Conservation (phyloP, 2,113 vertebrate genomes). For the Protobothrops flavoviridis region DNA sequence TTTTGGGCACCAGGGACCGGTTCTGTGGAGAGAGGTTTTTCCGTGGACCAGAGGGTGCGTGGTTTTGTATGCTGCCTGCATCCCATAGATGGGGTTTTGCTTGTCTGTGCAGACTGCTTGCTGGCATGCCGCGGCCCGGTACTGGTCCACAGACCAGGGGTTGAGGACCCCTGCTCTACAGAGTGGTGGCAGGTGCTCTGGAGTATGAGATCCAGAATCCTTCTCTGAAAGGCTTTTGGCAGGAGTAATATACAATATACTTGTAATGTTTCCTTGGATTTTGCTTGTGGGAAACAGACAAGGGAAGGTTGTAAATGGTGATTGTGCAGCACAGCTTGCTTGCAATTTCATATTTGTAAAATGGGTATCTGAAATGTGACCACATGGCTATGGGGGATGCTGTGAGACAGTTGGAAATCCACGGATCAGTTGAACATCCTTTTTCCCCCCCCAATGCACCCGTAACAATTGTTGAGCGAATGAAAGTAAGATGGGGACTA, state of each 20-base stretch:
- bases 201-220: not conserved
- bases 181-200: not conserved
- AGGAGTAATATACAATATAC: not conserved
- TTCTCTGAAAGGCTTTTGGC: not conserved
- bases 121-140: too few relatives aligned
- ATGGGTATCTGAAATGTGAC: not conserved
- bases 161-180: not conserved
- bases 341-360: not conserved
- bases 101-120: too few relatives aligned
- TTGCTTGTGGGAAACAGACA: not conserved
- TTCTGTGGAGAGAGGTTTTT: too few relatives aligned
- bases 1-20: too few relatives aligned
- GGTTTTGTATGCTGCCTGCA: too few relatives aligned
- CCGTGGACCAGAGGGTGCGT: too few relatives aligned
- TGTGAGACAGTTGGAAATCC: not conserved
- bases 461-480: not conserved
- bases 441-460: not conserved
- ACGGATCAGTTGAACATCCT: not conserved
- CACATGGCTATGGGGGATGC: not conserved
- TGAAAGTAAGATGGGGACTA: not conserved
- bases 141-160: too few relatives aligned
- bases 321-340: not conserved
- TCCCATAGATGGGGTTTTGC: too few relatives aligned
- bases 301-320: not conserved
- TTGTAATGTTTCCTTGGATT: not conserved